Evolutionary conservation across 1,140 invertebrate genomes (phyloP), one percentile per base, ranked within the genome.

Genomic region (Lethrus apterus): DNA sequence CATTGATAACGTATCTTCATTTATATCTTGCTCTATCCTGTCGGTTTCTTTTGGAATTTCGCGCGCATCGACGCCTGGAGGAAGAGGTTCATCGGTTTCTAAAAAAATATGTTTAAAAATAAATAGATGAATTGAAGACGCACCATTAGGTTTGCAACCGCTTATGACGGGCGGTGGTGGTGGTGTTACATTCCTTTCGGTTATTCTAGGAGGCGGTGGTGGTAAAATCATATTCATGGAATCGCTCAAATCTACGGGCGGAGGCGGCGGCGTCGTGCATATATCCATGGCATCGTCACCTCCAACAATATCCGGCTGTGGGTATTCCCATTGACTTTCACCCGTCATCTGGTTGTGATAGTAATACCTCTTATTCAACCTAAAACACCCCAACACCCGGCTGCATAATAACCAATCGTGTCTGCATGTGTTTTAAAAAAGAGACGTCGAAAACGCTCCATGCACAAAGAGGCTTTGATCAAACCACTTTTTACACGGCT

Each of bases 321-420:
- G 82, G 66, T 80, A 83, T 44, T 78, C 78, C 80, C 81, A 83
- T 56, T 80, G 79, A 18, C 74, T 73, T 20, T 73, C 71, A 7
- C 75, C 75, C 17, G 70, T 77, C 24, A 54, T 57, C 43, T 69
- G 60, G 63, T 83, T 78, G 55, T 71, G 73, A 68, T 84, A 84
- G 69, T 72, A 81, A 67, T 84, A 84, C 48, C 79, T 71, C 64
- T 79, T 82, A 72, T 79, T 75, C 51, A 68, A 70, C 64, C 80
- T 84, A 75, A 61, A 76, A 72, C 64, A 70, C 62, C 67, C 46
- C 38, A 40, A 26, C 5, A 48, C 9, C 31, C 9, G 15, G 14
- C 15, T 29, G 18, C 21, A 42, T 10, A 42, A 42, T 14, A 29
- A 13, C 17, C 2, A n/a, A n/a, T n/a, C n/a, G n/a, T n/a, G n/a